Percentiles rank a stretch among this genome's conserved stretches.
These are phyloP conservation scores for Diaphora mendica DNA, from an alignment of 2,888 invertebrate species.

Conservation along the genomic window DNA sequence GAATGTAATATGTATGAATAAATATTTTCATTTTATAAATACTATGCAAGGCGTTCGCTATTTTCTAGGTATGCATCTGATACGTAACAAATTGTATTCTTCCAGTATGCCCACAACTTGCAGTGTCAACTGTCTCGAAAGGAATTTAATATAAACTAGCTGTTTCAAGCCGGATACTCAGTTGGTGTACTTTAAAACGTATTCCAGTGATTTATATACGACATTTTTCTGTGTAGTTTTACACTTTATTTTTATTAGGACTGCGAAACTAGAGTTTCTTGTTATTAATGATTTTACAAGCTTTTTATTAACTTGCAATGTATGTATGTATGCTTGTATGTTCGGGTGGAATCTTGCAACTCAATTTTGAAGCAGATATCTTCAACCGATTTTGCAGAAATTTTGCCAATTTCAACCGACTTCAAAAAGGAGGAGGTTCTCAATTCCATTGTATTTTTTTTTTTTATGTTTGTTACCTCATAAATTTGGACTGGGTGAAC, in stretches of 20 bases:
- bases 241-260: neutral
- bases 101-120: neutral
- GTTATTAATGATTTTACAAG: neutral
- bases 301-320: too few relatives aligned
- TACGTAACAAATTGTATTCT: neutral
- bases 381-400: too few relatives aligned
- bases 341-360: too few relatives aligned
- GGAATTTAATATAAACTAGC: conserved; percentile 5
- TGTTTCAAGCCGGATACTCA: neutral
- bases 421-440: too few relatives aligned
- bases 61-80: neutral
- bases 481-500: too few relatives aligned
- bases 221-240: neutral
- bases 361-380: too few relatives aligned
- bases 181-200: neutral
- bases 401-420: too few relatives aligned
- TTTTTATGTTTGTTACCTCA: too few relatives aligned
- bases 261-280: neutral
- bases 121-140: conserved; percentile 3
- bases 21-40: too few relatives aligned
- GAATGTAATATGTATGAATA: neutral
- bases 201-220: neutral
- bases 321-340: too few relatives aligned
- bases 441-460: too few relatives aligned
- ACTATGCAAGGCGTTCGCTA: neutral